Evolutionary conservation across 2,797 vertebrate species (phyloP), one percentile per base, ranked within the genome.

Genomic region (Galaxias olidus): DNA sequence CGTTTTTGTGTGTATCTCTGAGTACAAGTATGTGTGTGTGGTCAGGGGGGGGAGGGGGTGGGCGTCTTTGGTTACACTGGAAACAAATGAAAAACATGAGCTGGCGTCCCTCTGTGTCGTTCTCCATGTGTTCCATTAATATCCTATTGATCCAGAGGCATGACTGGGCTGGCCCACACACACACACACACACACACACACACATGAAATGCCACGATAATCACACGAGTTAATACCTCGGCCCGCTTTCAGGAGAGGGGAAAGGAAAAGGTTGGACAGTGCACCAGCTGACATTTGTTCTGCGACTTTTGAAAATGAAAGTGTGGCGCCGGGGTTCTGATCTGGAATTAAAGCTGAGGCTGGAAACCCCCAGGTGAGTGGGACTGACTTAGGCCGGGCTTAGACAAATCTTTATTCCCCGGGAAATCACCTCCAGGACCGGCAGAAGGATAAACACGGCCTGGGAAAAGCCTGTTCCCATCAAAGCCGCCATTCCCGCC

Each of bases 51-150:
- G 9, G 47, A 3, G 1, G 15, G 13, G 30, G 15, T n/a, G n/a
- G 17, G 9, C 14, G 15, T 49, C 4, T 18, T 46, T 54, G 54
- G 30, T 69, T 57, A 53, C 42, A 61, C 14, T 57, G 51, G 52
- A 73, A 79, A 65, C 64, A 83, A 75, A 81, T 87, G 77, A 83
- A 66, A 87, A 86, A 83, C 84, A 81, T 79, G 76, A 81, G 77
- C 72, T 69, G 77, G 67, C 76, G 70, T 14, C 45, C 58, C 49
- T 17, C 59, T 42, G 48, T 50, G 58, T 73, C 74, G 81, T 74
- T 78, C 77, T 77, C 72, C 64, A 74, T 80, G 74, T 83, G 75
- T 89, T 85, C 78, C 87, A 90, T 90, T 90, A 88, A 89, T 85
- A 85, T 68, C 70, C 71, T 79, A 90, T 90, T 55, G 85, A 89